A percentile compares a stretch with the other conserved stretches of the same genome.
Conservation (phyloP, 2,888 invertebrate species). For the Belgica antarctica region DNA sequence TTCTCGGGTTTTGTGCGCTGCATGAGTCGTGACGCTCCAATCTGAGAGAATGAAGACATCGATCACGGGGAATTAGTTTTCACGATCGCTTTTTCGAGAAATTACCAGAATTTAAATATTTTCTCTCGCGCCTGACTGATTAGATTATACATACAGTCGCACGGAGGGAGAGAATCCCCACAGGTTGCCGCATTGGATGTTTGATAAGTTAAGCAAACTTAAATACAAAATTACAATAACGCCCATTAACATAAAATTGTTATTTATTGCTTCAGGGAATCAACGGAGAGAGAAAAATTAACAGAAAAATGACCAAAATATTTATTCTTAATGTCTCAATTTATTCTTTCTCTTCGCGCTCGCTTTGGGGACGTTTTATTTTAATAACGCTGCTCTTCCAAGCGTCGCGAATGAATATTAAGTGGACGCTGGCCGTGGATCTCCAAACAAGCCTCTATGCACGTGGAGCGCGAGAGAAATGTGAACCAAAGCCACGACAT, state of each 20-base stretch:
- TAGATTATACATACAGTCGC: not conserved
- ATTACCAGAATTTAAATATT: not conserved
- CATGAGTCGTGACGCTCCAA: conserved; percentile 32
- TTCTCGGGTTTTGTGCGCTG: not conserved
- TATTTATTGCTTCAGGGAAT: conserved; percentile 3
- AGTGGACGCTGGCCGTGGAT: not conserved
- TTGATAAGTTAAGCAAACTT: not conserved
- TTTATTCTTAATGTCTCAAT: conserved; percentile 39
- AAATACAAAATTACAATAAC: conserved; percentile 1
- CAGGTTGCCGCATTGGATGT: too few species aligned
- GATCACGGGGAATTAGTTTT: conserved; percentile 28
- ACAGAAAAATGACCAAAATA: conserved; percentile 27
- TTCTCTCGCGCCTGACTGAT: not conserved
- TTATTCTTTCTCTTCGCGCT: conserved; percentile 18
- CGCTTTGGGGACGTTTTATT: not conserved
- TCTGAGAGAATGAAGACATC: conserved; percentile 31
- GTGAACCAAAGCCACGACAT: too few species aligned
- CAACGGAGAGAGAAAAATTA: conserved; percentile 25
- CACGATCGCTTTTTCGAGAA: not conserved
- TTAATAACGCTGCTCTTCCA: not conserved
- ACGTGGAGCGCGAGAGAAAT: too few species aligned
- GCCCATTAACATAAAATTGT: conserved; percentile 35
- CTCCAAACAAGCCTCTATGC: too few species aligned
- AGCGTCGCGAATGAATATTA: not conserved
- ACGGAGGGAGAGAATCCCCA: not conserved